These are phyloP conservation scores for Peromyscus melanophrys DNA, from an alignment of 2,797 vertebrate species.

Conservation along the genomic window DNA sequence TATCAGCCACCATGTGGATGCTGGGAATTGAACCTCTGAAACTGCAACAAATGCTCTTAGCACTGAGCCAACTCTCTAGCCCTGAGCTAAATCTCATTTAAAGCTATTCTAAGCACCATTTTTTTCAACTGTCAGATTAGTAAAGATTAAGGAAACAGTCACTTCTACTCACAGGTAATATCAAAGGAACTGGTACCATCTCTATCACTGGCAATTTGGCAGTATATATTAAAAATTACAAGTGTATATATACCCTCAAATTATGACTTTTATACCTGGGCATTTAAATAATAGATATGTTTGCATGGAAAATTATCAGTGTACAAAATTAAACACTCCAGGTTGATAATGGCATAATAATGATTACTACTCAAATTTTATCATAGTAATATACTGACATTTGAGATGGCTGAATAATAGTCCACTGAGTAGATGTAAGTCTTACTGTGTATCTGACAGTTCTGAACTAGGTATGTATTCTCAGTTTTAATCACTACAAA, in stretches of 20 bases:
- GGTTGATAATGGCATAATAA: constrained; percentile 21
- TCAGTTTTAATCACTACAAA: constrained; percentile 46
- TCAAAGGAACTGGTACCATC: neutral
- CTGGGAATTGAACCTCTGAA: neutral
- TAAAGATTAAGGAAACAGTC: constrained; percentile 22
- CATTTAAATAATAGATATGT: constrained; percentile 43
- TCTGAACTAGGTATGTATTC: constrained; percentile 27
- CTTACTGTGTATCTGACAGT: neutral
- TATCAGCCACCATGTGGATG: neutral
- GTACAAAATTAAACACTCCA: neutral
- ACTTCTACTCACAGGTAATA: neutral
- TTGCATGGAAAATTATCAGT: constrained; percentile 54
- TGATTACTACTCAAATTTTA: constrained; percentile 11
- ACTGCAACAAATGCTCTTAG: neutral
- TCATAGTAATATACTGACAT: neutral
- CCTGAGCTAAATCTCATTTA: neutral
- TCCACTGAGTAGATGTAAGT: neutral
- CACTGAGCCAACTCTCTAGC: neutral
- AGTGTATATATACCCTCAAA: constrained; percentile 5
- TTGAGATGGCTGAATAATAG: constrained; percentile 40
- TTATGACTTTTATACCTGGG: neutral
- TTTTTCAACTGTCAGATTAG: constrained; percentile 48
- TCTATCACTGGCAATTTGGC: neutral
- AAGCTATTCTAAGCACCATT: neutral
- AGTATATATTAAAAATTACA: neutral